Base-by-base conservation (phyloP, 2,888 invertebrate species). In the Halocaridina rubra region DNA sequence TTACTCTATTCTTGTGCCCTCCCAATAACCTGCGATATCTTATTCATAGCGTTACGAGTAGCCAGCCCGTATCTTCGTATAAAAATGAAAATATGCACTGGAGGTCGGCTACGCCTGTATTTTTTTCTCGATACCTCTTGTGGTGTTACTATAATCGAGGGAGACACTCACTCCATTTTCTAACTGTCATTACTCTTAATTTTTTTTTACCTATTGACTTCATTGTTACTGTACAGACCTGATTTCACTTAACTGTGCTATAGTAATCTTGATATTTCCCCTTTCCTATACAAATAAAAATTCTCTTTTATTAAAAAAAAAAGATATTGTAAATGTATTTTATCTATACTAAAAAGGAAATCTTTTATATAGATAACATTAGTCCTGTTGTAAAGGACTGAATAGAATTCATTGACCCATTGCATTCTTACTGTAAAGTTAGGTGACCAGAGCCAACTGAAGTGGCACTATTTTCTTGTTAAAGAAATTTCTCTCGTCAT, bases 1-100 rank as follows among this genome's bases (percentile, higher is more conserved):
- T 76, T 74, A 75, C 57, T 67, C 61, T 78, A 77, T 84, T 84
- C 82, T 64, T 46, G 82, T 84, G 82, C 78, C 82, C 82, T 78
- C 72, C 78, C 82, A 78, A 78, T 61, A 74, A 79, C 69, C 74
- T 74, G 74, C 80, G 74, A 74, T 74, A 74, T 64, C 74, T 69
- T 69, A 69, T 19, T 24, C 22, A 61, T 24, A 16, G 29, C n/a
- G 16, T 69, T 16, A 69, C 19, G 19, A 8, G 30, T 30, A 29
- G 32, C 2, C 16, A 1, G 32, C 16, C 7, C 19, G 30, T 30
- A 32, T 5, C 13, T n/a, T 30, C 59, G 19, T 74, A 72, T 57
- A 61, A n/a, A n/a, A n/a, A n/a, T n/a, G n/a, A n/a, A n/a, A n/a
- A n/a, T n/a, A n/a, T n/a, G n/a, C n/a, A n/a, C n/a, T 61, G 24